Percentiles rank a stretch among this genome's conserved stretches.
These are phyloP conservation scores for Caerostris darwini DNA, from an alignment of 1,140 invertebrate species.

Conservation along the genomic window DNA sequence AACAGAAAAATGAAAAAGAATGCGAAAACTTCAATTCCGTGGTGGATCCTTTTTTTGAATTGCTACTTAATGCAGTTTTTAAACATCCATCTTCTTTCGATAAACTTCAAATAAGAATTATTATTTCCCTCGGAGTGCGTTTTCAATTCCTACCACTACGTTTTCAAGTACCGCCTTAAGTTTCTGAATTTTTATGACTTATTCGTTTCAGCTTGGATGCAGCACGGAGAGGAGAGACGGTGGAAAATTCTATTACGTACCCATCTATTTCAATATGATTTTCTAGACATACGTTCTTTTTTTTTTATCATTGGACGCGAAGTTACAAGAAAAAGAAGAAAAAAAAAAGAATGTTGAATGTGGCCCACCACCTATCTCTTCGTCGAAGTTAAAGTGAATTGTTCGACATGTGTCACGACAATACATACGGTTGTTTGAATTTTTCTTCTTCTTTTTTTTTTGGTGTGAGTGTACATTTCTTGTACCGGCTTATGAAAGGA, in stretches of 20 bases:
- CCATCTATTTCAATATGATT: constrained; percentile 37
- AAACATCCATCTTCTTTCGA: constrained; percentile 42
- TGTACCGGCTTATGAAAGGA: too few species aligned
- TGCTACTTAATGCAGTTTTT: constrained; percentile 35
- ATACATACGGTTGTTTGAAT: too few species aligned
- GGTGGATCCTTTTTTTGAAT: constrained; percentile 10
- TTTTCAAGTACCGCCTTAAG: constrained; percentile 26
- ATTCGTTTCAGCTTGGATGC: neutral
- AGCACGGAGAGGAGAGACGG: neutral
- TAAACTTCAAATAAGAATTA: constrained; percentile 33
- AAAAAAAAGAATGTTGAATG: too few species aligned
- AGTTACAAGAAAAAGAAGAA: too few species aligned
- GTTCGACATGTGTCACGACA: too few species aligned
- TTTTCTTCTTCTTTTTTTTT: too few species aligned
- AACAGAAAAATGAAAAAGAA: neutral
- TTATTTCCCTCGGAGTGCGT: constrained; percentile 37
- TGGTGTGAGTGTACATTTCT: too few species aligned
- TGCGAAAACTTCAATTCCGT: neutral
- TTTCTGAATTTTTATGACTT: constrained; percentile 37
- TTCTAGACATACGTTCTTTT: neutral
- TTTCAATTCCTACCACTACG: neutral
- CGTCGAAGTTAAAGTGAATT: too few species aligned
- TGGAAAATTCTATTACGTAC: constrained; percentile 17
- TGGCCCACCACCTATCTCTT: too few species aligned
- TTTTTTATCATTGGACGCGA: too few species aligned